phyloP scores from a whole-genome alignment of 2,888 invertebrate species.

The Chloromyia formosa region DNA sequence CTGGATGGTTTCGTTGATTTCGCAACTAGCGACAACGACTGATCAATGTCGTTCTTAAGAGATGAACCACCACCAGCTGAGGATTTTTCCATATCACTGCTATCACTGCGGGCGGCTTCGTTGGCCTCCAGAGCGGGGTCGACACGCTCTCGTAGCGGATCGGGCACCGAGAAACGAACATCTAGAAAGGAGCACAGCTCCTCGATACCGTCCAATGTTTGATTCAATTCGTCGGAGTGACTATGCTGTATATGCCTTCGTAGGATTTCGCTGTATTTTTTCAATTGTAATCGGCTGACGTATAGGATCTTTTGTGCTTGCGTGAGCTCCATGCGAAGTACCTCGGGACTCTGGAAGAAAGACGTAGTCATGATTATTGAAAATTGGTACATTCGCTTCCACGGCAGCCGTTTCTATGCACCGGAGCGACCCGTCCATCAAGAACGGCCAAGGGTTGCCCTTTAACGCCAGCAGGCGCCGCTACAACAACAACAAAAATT shows the following conservation, averaged over 20 bases:
- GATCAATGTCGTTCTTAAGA: too few species aligned
- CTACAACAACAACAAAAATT: neutral
- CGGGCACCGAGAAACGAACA: conserved; percentile 59
- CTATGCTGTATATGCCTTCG: conserved; percentile 59
- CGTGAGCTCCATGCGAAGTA: conserved; percentile 62
- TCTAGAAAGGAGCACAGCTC: conserved; percentile 63
- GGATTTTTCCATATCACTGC: neutral
- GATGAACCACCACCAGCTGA: neutral
- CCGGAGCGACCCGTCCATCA: too few species aligned
- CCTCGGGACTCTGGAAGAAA: conserved; percentile 62
- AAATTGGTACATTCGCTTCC: neutral
- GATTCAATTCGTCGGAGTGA: conserved; percentile 58
- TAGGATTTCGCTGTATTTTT: conserved; percentile 62
- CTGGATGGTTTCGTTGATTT: neutral
- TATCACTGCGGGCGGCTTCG: conserved; percentile 54
- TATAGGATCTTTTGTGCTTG: conserved; percentile 65
- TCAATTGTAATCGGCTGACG: conserved; percentile 63
- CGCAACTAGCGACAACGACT: too few species aligned
- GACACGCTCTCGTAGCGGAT: conserved; percentile 56
- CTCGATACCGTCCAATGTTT: conserved; percentile 65
- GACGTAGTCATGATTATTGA: conserved; percentile 8
- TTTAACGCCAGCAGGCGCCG: too few species aligned
- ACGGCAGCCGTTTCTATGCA: neutral
- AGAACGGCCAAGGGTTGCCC: too few species aligned
- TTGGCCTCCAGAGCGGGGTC: conserved; percentile 64